Base-by-base conservation (phyloP, 2,797 vertebrate genomes). In the Etheostoma nigrum region DNA sequence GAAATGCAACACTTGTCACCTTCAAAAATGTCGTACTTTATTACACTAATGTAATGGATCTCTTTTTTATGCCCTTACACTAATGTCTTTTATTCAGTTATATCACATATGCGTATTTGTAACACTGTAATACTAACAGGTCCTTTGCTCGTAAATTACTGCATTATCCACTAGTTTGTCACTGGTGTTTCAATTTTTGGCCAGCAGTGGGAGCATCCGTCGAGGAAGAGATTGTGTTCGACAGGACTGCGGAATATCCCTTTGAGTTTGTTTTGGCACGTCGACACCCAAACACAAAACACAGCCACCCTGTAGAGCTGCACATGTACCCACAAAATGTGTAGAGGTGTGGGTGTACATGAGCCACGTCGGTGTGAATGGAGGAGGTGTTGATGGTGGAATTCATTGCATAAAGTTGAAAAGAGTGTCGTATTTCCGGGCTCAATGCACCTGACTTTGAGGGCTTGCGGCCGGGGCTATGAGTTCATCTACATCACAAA, bases 371-470 rank as follows among this genome's bases (percentile, higher is more conserved):
- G 65, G 64, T 78, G 74, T 68, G 71, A 75, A 27, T 4, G 74
- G 44, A 72, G 67, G 67, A 71, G 33, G 76, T 30, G 78, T 23
- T 21, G 75, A 49, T 66, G 68, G 40, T 23, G 52, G 69, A 7
- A 33, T 58, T 54, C 21, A 27, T 15, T 67, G 51, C 64, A 55
- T 27, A 7, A 44, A 74, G 55, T 33, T 67, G 52, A 25, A 30
- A 40, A 74, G 30, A 57, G 81, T 64, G 86, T 91, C 83, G 86
- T 90, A 86, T 86, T 81, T 54, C 49, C 27, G 58, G 21, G 23
- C 55, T 78, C 59, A 48, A 11, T 64, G 40, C 15, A 44, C 14
- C 2, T 49, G 48, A 5, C 0, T 62, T 19, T 21, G n/a, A 76
- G 48, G 25, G 33, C 23, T 55, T 23, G 40, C 10, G 33, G 47